These are phyloP conservation scores for Holcopasites calliopsidis DNA, from an alignment of 1,140 invertebrate genomes.

Conservation along the genomic window DNA sequence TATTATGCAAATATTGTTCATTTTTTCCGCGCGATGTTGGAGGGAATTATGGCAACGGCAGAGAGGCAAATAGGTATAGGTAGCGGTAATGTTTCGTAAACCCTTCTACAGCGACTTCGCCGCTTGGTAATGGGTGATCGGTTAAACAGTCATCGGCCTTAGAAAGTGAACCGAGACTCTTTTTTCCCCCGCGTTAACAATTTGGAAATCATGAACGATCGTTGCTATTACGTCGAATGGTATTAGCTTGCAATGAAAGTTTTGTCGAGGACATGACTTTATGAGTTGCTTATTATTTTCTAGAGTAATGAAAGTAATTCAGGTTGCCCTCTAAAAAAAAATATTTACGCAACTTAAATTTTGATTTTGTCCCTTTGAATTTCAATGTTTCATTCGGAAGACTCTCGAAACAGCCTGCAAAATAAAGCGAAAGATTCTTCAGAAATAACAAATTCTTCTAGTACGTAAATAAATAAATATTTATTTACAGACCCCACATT, in stretches of 20 bases:
- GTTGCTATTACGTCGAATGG: constrained; percentile 14
- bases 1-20: constrained; percentile 13
- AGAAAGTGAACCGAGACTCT: constrained; percentile 45
- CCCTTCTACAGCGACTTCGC: constrained; percentile 37
- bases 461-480: too few species aligned
- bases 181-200: constrained; percentile 32
- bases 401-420: too few species aligned
- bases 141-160: constrained; percentile 56
- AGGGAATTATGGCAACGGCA: constrained; percentile 2
- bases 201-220: constrained; percentile 40
- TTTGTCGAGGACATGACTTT: not conserved
- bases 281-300: too few species aligned
- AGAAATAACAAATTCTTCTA: too few species aligned
- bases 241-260: not conserved
- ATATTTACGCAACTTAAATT: too few species aligned
- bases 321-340: too few species aligned
- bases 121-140: constrained; percentile 46
- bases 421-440: too few species aligned
- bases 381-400: too few species aligned
- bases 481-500: too few species aligned
- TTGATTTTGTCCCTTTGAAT: too few species aligned
- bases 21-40: constrained; percentile 7
- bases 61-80: constrained; percentile 28
- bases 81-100: constrained; percentile 52
- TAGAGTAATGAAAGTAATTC: too few species aligned